Percentiles rank a stretch among this genome's conserved stretches.
Evolutionary conservation across 2,888 invertebrate genomes (phyloP).

Genomic region (Nymphalis polychloros): DNA sequence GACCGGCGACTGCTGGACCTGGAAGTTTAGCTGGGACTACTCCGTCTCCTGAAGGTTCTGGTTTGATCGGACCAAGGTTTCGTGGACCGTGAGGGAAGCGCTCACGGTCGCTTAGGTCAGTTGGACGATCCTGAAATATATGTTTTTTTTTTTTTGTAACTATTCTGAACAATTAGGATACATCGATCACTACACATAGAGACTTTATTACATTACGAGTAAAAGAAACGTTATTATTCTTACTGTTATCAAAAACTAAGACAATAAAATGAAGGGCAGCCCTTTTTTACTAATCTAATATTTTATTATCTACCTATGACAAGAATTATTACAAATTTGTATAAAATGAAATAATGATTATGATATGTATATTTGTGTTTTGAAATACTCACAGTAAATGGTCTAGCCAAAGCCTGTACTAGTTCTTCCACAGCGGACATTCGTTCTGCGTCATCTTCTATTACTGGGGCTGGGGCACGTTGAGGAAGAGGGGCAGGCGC

Average conservation of each 20-base stretch:
- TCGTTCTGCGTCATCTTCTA: constrained; percentile 61
- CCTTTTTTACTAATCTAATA: no score
- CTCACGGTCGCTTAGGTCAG: constrained; percentile 82
- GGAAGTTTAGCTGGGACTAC: constrained; percentile 77
- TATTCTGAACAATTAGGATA: background rate
- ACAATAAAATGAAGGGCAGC: no score
- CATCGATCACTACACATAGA: background rate
- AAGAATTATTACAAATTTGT: no score
- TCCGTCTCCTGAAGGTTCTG: constrained; percentile 49
- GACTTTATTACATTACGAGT: no score
- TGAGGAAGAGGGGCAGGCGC: constrained; percentile 73
- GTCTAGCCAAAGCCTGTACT: constrained; percentile 72
- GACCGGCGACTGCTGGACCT: constrained; percentile 78
- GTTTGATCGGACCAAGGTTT: constrained; percentile 80
- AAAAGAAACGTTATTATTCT: no score
- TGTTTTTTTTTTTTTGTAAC: background rate
- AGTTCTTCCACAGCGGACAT: constrained; percentile 71
- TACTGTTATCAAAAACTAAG: no score
- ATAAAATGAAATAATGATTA: no score
- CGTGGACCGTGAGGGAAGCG: constrained; percentile 91
- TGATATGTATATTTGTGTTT: no score
- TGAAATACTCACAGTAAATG: constrained; percentile 65
- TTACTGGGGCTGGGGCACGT: constrained; percentile 64
- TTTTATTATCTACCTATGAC: no score
- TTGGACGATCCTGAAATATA: constrained; percentile 71